Percentiles rank a stretch among this genome's conserved stretches.
Evolutionary conservation across 2,888 invertebrate genomes (phyloP).

Genomic region (Carterocephalus palaemon): DNA sequence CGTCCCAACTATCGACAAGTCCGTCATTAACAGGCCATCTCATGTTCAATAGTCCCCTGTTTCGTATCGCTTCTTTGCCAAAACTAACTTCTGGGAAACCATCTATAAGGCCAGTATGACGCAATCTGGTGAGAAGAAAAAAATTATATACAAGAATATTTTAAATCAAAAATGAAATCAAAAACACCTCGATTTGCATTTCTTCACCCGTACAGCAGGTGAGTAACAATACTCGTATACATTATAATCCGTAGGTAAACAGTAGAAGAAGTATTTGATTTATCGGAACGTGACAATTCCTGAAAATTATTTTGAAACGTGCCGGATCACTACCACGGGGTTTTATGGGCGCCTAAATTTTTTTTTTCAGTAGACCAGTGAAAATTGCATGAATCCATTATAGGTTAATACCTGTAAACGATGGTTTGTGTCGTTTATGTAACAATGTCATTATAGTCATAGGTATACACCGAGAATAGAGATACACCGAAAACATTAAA

Average conservation of each 20-base stretch:
- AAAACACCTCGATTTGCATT: background rate
- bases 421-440: background rate
- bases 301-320: slow-evolving; percentile 9
- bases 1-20: slow-evolving; percentile 89
- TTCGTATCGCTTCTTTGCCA: slow-evolving; percentile 80
- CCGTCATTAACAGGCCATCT: slow-evolving; percentile 89
- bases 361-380: background rate
- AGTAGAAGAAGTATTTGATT: too few relatives aligned
- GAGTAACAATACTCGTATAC: too few relatives aligned
- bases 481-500: too few relatives aligned
- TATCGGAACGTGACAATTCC: background rate
- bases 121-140: slow-evolving; percentile 41
- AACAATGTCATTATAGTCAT: too few relatives aligned
- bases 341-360: slow-evolving; percentile 3
- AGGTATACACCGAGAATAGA: too few relatives aligned
- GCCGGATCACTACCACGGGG: background rate
- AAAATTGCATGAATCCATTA: too few relatives aligned
- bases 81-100: slow-evolving; percentile 71
- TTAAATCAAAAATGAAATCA: too few relatives aligned
- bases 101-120: slow-evolving; percentile 43
- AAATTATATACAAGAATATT: background rate
- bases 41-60: slow-evolving; percentile 68
- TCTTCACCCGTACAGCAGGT: background rate
- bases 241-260: too few relatives aligned
- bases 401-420: background rate